phyloP scores from a whole-genome alignment of 2,113 vertebrate species.

The Corythornis madagascariensis region DNA sequence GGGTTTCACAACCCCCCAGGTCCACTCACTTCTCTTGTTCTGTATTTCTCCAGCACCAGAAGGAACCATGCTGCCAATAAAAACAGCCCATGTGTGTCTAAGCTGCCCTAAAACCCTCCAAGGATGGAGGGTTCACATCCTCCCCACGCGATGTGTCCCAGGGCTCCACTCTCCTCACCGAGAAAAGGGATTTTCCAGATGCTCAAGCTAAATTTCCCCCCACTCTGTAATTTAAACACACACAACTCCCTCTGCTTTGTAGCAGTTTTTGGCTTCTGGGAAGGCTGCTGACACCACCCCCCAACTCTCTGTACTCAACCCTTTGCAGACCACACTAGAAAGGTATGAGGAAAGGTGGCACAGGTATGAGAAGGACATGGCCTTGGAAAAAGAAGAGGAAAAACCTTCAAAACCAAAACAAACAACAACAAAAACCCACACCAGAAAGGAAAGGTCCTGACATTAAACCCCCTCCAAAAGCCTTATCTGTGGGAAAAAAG shows the following conservation, averaged over 20 bases:
- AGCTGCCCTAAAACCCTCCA: not conserved
- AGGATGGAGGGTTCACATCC: not conserved
- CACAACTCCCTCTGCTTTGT: not conserved
- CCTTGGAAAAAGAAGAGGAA: not conserved
- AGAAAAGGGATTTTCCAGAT: slow-evolving; percentile 7
- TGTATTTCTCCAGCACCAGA: not conserved
- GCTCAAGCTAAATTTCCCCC: not conserved
- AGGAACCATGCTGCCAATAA: not conserved
- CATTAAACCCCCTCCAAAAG: not conserved
- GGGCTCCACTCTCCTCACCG: not conserved
- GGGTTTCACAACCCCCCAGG: not conserved
- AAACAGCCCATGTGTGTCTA: not conserved
- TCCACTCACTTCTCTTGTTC: not conserved
- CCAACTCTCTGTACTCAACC: not conserved
- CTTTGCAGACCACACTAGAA: not conserved
- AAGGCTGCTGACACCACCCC: not conserved
- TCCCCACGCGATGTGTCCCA: not conserved
- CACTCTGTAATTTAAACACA: not conserved
- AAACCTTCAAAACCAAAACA: not conserved
- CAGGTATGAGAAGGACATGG: not conserved
- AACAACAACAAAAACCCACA: not conserved
- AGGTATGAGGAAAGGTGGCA: not conserved
- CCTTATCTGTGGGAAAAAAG: not conserved
- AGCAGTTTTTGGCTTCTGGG: not conserved
- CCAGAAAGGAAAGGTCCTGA: not conserved